Conservation (phyloP, 2,113 vertebrate genomes). For the Brachypteracias leptosomus region DNA sequence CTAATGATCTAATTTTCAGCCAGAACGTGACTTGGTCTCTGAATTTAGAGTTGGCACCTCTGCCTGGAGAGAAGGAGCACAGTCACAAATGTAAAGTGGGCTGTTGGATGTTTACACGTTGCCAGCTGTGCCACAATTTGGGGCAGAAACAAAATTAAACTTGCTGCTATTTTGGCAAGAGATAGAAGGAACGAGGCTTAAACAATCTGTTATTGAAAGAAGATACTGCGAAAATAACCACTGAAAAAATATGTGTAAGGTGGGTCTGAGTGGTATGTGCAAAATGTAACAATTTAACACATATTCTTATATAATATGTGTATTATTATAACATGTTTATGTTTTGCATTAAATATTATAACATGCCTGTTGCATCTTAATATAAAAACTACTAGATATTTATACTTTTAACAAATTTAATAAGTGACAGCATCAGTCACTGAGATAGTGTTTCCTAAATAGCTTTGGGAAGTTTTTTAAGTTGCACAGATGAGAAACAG, state of each 20-base stretch:
- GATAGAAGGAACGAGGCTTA: not conserved
- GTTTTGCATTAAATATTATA: not conserved
- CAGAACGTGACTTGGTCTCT: not conserved
- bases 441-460: not conserved
- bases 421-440: not conserved
- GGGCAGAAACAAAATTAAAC: slow-evolving; percentile 21
- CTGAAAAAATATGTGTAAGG: not conserved
- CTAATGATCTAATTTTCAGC: not conserved
- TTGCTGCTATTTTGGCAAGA: slow-evolving; percentile 21
- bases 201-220: slow-evolving; percentile 1
- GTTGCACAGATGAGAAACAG: not conserved
- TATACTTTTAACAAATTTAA: not conserved
- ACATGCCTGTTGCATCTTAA: not conserved
- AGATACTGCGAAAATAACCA: not conserved
- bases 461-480: not conserved
- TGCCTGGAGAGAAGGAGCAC: not conserved
- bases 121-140: not conserved
- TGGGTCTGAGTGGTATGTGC: not conserved
- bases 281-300: not conserved
- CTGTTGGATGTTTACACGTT: not conserved
- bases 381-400: not conserved
- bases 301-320: not conserved
- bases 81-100: not conserved
- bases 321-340: not conserved
- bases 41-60: not conserved